Base-by-base conservation (phyloP, 2,797 vertebrate species). In the Brachyrhaphis roseni region DNA sequence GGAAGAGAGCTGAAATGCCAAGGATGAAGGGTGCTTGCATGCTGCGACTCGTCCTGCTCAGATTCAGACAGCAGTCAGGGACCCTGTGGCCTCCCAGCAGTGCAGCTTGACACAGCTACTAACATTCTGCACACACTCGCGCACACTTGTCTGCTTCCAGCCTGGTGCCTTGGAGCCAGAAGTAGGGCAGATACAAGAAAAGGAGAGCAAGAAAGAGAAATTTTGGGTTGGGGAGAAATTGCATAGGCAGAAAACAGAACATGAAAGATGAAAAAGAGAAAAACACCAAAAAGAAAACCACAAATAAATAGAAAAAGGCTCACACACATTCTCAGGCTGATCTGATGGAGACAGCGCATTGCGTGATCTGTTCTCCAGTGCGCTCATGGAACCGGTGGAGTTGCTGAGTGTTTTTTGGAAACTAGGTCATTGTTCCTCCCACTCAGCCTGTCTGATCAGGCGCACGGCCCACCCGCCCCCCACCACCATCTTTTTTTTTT, bases 401-500 rank as follows among this genome's bases (percentile, higher is more conserved):
- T 86, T 91, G 86, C 87, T 57, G 87, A 90, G 88, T 90, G 88
- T 89, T 92, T 93, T 92, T 91, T 90, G 86, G 90, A 94, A 95
- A 94, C 91, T 95, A 93, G 94, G 94, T 95, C 94, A 95, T 92
- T 93, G 90, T 94, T 93, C 91, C 92, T 93, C 93, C 91, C 93
- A 93, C 91, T 92, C 90, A 92, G 92, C 88, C 88, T 89, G 91
- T 93, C 91, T 93, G 91, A 92, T 93, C 91, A 87, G 41, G 86
- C 90, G 89, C 90, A 89, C 82, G 79, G 84, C 88, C 88, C 73
- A 55, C 81, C 78, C 20, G 10, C 1, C 20, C 64, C 34, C 64
- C 64, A 36, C 18, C 34, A 23, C 34, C 62, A 28, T 4, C 13
- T 6, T 15, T 49, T 49, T 16, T 66, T 77, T 78, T 73, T n/a